Conservation (phyloP, 2,113 vertebrate species). For the Pseudorasbora parva region DNA sequence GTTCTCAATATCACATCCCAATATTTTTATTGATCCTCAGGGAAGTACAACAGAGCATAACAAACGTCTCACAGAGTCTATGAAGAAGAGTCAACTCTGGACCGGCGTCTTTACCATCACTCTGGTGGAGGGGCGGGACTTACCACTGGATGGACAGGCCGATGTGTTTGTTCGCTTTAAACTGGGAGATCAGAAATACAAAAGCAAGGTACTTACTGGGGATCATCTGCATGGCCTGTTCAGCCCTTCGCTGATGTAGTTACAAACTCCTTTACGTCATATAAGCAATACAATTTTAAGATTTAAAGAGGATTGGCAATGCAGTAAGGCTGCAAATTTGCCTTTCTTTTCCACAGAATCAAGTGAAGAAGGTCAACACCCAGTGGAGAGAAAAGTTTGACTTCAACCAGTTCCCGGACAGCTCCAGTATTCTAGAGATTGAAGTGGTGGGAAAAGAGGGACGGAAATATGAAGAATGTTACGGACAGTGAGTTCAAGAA, state of each 20-base stretch:
- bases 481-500: slow-evolving; percentile 85
- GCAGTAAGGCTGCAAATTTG: neutral
- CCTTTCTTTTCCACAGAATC: slow-evolving; percentile 80
- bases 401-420: slow-evolving; percentile 89
- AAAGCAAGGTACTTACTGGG: slow-evolving; percentile 85
- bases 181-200: slow-evolving; percentile 91
- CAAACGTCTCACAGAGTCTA: slow-evolving; percentile 70
- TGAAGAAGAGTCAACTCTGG: slow-evolving; percentile 91
- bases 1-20: neutral
- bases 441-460: slow-evolving; percentile 90
- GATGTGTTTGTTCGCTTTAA: slow-evolving; percentile 88
- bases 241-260: neutral
- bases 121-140: slow-evolving; percentile 85
- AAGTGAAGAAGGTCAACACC: slow-evolving; percentile 86
- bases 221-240: neutral
- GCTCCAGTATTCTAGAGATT: slow-evolving; percentile 85
- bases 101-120: slow-evolving; percentile 84
- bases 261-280: neutral
- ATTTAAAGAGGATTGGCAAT: neutral
- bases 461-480: slow-evolving; percentile 82
- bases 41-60: slow-evolving; percentile 41
- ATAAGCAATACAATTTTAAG: neutral
- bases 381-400: slow-evolving; percentile 97
- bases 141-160: slow-evolving; percentile 74
- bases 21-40: slow-evolving; percentile 49